These are phyloP conservation scores for Ahaetulla prasina DNA, from an alignment of 2,113 vertebrate species.

Conservation along the genomic window DNA sequence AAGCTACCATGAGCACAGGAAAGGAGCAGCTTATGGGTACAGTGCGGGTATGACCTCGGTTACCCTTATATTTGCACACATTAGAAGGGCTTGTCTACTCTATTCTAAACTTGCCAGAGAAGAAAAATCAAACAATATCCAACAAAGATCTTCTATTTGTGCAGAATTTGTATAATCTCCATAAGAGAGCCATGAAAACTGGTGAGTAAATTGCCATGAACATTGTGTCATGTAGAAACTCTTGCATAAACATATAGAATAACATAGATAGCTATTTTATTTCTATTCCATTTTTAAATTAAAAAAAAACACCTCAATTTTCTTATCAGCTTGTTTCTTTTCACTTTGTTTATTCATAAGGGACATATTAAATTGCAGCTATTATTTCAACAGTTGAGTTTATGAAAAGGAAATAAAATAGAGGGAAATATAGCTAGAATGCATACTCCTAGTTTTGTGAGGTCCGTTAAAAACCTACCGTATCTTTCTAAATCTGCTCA, in stretches of 20 bases:
- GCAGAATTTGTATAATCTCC: neutral
- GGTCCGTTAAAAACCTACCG: constrained; percentile 13
- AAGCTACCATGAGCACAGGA: neutral
- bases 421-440: neutral
- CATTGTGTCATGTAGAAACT: neutral
- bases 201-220: neutral
- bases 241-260: neutral
- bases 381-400: neutral
- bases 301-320: neutral
- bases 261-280: neutral
- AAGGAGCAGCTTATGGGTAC: neutral
- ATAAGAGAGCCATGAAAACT: neutral
- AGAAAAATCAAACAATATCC: neutral
- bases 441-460: constrained; percentile 12
- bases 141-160: neutral
- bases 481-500: constrained; percentile 43
- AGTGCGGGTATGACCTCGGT: neutral
- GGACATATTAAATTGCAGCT: neutral
- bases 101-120: neutral
- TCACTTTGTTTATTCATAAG: neutral
- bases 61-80: neutral
- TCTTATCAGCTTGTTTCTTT: neutral
- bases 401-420: neutral
- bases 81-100: neutral
- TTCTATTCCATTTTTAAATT: neutral